Base-by-base conservation (phyloP, 2,888 invertebrate genomes). In the Selenia dentaria region DNA sequence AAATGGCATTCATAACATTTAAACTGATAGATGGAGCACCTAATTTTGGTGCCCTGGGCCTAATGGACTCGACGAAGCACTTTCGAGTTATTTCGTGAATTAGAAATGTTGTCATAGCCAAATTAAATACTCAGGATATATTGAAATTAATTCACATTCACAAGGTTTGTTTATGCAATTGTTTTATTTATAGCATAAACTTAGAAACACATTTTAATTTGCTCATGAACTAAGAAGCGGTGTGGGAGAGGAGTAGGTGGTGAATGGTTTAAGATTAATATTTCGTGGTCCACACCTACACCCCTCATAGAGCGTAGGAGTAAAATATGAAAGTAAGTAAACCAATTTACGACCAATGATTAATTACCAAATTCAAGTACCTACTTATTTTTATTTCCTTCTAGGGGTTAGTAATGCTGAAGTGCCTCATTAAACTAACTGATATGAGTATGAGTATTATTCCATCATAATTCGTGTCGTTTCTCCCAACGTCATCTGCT, bases 231-330 rank as follows among this genome's bases (percentile, higher is more conserved):
- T 37, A 43, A 44, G 27, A 18, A 33, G 38, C 6, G 16, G 29
- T 40, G 43, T 41, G 40, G 35, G 43, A 22, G 37, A 34, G 35
- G 27, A 33, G 36, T 41, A 44, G 27, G 50, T 24, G 54, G 57
- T 56, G 56, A 31, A 48, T 40, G 37, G 51, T 47, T 60, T 34
- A 54, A 61, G 52, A 56, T 62, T 58, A 56, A 58, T 35, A 50
- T 51, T 39, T 60, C 62, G 57, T 54, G 50, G 59, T 58, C 48
- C 48, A 52, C 59, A 56, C 64, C 62, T 58, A 68, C 64, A 49
- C 22, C 52, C 42, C 40, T 57, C 43, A 37, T 37, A 48, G 45
- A 28, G 45, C 39, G 67, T 65, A 44, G 59, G 63, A 33, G 54
- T 57, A 26, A 0, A 4, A n/a, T n/a, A n/a, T n/a, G n/a, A n/a